Evolutionary conservation across 2,797 vertebrate genomes (phyloP).

Genomic region (Xyrichtys novacula): DNA sequence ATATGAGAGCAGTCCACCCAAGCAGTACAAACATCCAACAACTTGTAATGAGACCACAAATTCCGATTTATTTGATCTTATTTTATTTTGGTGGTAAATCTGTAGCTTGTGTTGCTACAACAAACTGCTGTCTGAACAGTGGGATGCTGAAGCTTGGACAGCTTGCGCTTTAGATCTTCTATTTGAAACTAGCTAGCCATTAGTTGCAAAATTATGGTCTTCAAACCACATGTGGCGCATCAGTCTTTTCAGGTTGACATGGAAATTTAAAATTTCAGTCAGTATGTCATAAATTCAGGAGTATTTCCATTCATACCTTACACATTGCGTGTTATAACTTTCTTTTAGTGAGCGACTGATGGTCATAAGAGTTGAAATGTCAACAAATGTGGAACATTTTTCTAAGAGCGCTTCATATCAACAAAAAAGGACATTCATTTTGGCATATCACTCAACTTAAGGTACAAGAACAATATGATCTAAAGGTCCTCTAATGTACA

Average conservation of each 20-base stretch:
- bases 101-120: no score
- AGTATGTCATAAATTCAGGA: not conserved
- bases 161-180: no score
- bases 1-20: no score
- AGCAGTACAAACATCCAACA: no score
- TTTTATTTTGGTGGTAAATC: no score
- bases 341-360: not conserved
- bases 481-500: conserved; percentile 22
- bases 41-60: no score
- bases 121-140: no score
- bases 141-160: no score
- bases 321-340: not conserved
- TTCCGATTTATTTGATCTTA: no score
- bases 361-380: not conserved
- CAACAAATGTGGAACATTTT: not conserved
- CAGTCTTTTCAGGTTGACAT: not conserved
- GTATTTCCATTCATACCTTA: not conserved
- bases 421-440: not conserved
- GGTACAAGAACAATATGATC: conserved; percentile 11
- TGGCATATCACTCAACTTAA: no score
- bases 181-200: no score
- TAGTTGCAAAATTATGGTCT: no score
- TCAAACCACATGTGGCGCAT: not conserved
- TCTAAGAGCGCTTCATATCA: not conserved
- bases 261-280: not conserved